Percentiles rank a stretch among this genome's conserved stretches.
phyloP scores from a whole-genome alignment of 2,797 vertebrate species.

The Tapera naevia region DNA sequence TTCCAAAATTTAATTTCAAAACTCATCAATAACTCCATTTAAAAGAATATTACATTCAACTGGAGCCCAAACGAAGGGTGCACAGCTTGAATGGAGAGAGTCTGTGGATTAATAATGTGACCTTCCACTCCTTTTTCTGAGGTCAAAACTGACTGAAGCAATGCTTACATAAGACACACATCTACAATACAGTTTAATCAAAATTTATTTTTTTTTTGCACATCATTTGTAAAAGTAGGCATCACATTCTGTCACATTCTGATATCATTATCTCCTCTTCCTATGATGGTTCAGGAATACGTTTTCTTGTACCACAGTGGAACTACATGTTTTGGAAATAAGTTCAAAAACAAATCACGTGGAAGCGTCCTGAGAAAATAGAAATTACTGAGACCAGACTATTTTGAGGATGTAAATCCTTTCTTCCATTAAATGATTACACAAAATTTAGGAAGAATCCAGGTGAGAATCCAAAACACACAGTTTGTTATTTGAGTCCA shows the following conservation, averaged over 20 bases:
- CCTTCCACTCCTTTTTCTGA: slow-evolving; percentile 41
- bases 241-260: not conserved
- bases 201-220: slow-evolving; percentile 16
- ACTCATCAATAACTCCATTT: slow-evolving; percentile 49
- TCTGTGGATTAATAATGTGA: slow-evolving; percentile 37
- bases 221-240: not conserved
- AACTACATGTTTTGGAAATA: not conserved
- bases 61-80: slow-evolving; percentile 1
- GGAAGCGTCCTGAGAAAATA: not conserved
- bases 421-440: not conserved
- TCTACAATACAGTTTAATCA: slow-evolving; percentile 7
- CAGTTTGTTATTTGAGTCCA: not conserved
- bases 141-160: slow-evolving; percentile 33
- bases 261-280: not conserved
- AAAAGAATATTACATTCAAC: slow-evolving; percentile 48
- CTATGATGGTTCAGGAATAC: not conserved
- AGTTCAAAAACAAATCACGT: not conserved
- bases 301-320: not conserved
- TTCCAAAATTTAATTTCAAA: slow-evolving; percentile 64
- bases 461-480: not conserved
- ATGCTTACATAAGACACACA: not conserved
- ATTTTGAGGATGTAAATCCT: not conserved
- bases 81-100: not conserved
- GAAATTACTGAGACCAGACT: not conserved
- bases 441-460: slow-evolving; percentile 5